Evolutionary conservation across 2,113 vertebrate species (phyloP), one percentile per base, ranked within the genome.

Genomic region (Mesoclemmys tuberculata): DNA sequence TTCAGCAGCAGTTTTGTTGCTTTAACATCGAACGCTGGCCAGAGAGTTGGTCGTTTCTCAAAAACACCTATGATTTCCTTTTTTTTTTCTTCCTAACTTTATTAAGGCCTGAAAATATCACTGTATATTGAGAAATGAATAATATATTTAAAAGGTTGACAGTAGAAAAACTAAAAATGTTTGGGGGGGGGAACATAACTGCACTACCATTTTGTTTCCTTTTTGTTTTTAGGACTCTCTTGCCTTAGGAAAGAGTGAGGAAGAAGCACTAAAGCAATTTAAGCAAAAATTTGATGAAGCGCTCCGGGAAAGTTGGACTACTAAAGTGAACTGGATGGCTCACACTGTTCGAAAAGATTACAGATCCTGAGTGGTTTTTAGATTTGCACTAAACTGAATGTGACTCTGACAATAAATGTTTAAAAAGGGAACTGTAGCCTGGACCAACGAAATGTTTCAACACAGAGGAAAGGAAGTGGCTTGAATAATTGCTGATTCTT

Each of bases 241-340:
- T 27, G 99, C 99, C 81, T 98, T 99, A 96, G 99, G 99, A 80
- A 99, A 99, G 98, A 99, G 98, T 2, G 99, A 99, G 38, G 99
- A 99, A 1, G 99, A 99, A 64, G 99, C 99, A 22, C 98, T 99
- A 89, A 99, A 99, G 85, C 99, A 99, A 88, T 99, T 99, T 95
- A 99, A 99, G 51, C 99, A 99, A 93, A 99, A 99, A 97, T 99
- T 99, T 95, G 99, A 99, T 38, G 99, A 99, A 98, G 99, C 99
- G 1, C 98, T 99, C 91, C 98, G 99, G 97, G 99, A 99, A 97
- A 99, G 99, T 96, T 99, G 99, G 99, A 99, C 99, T 87, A 99
- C 99, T 95, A 99, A 99, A 98, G 99, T 99, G 95, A 99, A 99
- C 98, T 99, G 99, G 99, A 99, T 99, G 99, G 99, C 99, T 38